These are phyloP conservation scores for Ceratoteleas bidentatus DNA, from an alignment of 1,140 invertebrate genomes.

Conservation along the genomic window DNA sequence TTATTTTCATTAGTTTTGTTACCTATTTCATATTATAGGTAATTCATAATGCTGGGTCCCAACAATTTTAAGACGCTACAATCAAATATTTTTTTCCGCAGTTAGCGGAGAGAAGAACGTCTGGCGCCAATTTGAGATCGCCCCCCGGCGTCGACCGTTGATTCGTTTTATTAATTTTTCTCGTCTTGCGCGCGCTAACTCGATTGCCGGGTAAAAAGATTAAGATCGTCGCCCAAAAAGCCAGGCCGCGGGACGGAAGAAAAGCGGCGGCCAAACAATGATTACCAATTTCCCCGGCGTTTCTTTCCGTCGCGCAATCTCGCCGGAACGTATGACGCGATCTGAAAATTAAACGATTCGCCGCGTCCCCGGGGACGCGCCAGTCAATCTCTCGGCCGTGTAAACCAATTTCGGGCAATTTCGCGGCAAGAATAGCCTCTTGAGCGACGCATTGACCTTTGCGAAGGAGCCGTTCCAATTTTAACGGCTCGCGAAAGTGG, in stretches of 20 bases:
- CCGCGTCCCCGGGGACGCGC: conserved; percentile 63
- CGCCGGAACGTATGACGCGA: conserved; percentile 15
- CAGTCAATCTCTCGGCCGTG: conserved; percentile 78
- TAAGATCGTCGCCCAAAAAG: conserved; percentile 36
- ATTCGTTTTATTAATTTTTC: conserved; percentile 69
- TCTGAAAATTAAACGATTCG: conserved; percentile 78
- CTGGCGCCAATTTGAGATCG: conserved; percentile 59
- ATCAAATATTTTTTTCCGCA: conserved; percentile 43
- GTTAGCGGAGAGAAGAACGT: conserved; percentile 46
- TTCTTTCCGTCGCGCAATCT: conserved; percentile 23
- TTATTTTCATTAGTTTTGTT: too few relatives aligned
- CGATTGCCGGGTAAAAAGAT: conserved; percentile 49
- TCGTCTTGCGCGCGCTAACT: conserved; percentile 56
- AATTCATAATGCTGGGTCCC: too few relatives aligned
- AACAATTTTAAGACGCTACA: too few relatives aligned
- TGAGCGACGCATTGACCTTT: conserved; percentile 79
- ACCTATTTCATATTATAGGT: too few relatives aligned
- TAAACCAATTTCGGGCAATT: conserved; percentile 83
- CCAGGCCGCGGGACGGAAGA: conserved; percentile 3
- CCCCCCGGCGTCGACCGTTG: conserved; percentile 61
- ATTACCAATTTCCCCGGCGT: conserved; percentile 40
- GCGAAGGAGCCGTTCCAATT: conserved; percentile 79
- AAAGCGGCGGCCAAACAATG: conserved; percentile 19
- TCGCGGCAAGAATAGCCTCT: conserved; percentile 81
- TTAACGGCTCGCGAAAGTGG: conserved; percentile 74